Evolutionary conservation across 2,797 vertebrate genomes (phyloP).

Genomic region (Spea hammondii): DNA sequence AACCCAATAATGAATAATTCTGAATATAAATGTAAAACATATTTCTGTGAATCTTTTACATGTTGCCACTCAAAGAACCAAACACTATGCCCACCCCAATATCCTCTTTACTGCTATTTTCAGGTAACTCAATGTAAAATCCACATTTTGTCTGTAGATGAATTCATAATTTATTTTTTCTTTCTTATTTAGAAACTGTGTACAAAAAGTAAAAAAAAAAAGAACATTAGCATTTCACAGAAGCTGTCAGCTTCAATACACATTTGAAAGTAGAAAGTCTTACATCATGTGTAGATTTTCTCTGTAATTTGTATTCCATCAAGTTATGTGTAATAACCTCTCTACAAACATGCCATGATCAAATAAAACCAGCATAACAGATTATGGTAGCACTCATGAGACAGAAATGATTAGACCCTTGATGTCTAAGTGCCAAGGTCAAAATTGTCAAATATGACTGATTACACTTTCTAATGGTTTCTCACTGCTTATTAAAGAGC

Average conservation of each 20-base stretch:
- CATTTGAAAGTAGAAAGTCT: slow-evolving; percentile 53
- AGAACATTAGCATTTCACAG: slow-evolving; percentile 56
- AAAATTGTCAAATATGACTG: slow-evolving; percentile 71
- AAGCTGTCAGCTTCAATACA: slow-evolving; percentile 59
- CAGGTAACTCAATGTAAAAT: too few species aligned
- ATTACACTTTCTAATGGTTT: slow-evolving; percentile 72
- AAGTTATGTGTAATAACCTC: slow-evolving; percentile 63
- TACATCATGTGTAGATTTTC: slow-evolving; percentile 63
- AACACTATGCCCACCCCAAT: too few species aligned
- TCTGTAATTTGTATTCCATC: slow-evolving; percentile 66
- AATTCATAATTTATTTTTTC: too few species aligned
- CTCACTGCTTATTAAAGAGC: slow-evolving; percentile 70
- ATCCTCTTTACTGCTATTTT: too few species aligned
- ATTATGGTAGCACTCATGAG: slow-evolving; percentile 62
- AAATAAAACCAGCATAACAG: slow-evolving; percentile 69
- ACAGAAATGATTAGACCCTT: slow-evolving; percentile 67
- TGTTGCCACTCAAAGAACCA: too few species aligned
- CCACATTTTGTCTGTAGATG: too few species aligned
- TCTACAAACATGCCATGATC: slow-evolving; percentile 64
- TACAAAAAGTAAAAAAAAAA: too few species aligned
- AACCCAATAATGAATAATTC: too few species aligned
- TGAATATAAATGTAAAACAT: too few species aligned
- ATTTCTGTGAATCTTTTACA: too few species aligned
- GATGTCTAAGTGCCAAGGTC: slow-evolving; percentile 72
- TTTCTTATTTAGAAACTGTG: too few species aligned